Evolutionary conservation across 2,113 vertebrate species (phyloP), one percentile per base, ranked within the genome.

Genomic region (Zootoca vivipara): DNA sequence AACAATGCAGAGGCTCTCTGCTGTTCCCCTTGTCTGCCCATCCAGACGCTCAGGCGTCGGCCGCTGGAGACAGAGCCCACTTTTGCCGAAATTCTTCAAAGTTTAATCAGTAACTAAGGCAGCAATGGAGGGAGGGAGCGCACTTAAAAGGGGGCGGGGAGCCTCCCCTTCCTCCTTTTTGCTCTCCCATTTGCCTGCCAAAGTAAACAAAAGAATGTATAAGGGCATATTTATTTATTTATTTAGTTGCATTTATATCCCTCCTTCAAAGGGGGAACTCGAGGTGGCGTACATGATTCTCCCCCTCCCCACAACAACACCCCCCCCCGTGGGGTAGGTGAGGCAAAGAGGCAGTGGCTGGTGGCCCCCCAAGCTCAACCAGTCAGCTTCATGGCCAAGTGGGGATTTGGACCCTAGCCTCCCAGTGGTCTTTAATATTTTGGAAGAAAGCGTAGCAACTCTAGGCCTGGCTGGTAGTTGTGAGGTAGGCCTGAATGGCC

Each of bases 71-170:
- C 82, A 52, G 40, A 52, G 84, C 78, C 74, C 42, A 22, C 1
- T 52, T 83, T 74, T 67, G 22, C 73, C 46, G 62, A 1, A 86
- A 92, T 90, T 89, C 92, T 86, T 89, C 78, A 2, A 24, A 0
- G 86, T 84, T 93, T 93, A 94, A 93, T 93, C 26, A 93, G 38
- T 90, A 94, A 94, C 92, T 12, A n/a, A 56, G 20, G 0, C 22
- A 2, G 12, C 38, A 26, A 58, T 5, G 33, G 10, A 18, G 12
- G 33, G 10, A 18, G 12, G 52, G 26, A 13, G 0, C 30, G 28
- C 8, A 40, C 86, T 33, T 8, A 1, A 3, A 65, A 12, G 46
- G 46, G 46, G 46, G 74, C 46, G 5, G 7, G 28, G 73, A 20
- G 4, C n/a, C 26, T 33, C 65, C 20, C 18, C 12, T 64, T 26